These are phyloP conservation scores for Speoplatyrhinus poulsoni DNA, from an alignment of 2,113 vertebrate species.

Conservation along the genomic window DNA sequence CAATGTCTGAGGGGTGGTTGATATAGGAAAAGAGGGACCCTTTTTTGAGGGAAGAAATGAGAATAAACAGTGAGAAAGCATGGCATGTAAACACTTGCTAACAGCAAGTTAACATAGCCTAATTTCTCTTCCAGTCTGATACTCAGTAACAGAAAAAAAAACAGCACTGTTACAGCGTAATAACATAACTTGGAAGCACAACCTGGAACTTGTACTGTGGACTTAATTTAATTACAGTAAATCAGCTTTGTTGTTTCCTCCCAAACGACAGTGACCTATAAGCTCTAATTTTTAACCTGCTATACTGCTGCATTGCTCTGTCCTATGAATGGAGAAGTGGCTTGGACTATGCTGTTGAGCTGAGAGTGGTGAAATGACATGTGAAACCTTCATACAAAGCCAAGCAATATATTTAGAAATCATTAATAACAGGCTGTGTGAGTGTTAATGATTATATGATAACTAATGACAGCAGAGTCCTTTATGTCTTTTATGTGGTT, in stretches of 20 bases:
- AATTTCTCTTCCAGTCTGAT: conserved; percentile 32
- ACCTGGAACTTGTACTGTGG: conserved; percentile 23
- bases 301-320: conserved; percentile 12
- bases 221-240: not conserved
- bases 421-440: conserved; percentile 71
- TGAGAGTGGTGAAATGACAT: conserved; percentile 33
- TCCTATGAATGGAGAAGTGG: conserved; percentile 26
- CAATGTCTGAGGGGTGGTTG: conserved; percentile 28
- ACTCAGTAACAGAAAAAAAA: conserved; percentile 63
- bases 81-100: not conserved
- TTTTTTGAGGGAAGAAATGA: conserved; percentile 24
- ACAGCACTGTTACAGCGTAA: conserved; percentile 40
- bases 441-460: conserved; percentile 54
- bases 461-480: conserved; percentile 65
- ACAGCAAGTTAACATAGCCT: too few species aligned
- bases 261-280: conserved; percentile 12
- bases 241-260: conserved; percentile 23
- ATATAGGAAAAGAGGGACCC: conserved; percentile 41
- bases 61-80: conserved; percentile 27
- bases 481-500: conserved; percentile 57
- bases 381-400: conserved; percentile 55
- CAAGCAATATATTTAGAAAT: conserved; percentile 69
- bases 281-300: conserved; percentile 34
- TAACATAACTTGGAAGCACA: conserved; percentile 46
- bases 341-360: conserved; percentile 4